Conservation (phyloP, 1,140 invertebrate species). For the Zophobas atratus region DNA sequence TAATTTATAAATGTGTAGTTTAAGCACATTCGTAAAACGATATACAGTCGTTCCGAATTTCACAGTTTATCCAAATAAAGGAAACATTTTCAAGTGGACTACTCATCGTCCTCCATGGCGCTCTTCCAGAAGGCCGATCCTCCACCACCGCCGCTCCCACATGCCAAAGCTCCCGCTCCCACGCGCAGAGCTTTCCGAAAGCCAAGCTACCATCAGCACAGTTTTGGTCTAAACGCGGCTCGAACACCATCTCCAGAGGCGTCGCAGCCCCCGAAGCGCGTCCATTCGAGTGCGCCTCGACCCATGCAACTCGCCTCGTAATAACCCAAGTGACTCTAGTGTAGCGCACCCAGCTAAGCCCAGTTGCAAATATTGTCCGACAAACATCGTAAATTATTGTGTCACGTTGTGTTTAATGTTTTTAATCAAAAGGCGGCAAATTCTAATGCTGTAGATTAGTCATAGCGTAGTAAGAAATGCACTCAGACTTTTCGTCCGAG, state of each 20-base stretch:
- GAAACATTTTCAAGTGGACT: too few species aligned
- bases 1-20: too few species aligned
- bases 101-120: too few species aligned
- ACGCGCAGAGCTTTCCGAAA: slow-evolving; percentile 35
- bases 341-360: background rate
- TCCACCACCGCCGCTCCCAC: too few species aligned
- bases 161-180: slow-evolving; percentile 8
- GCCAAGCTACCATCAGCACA: background rate
- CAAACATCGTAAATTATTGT: slow-evolving; percentile 12
- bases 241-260: slow-evolving; percentile 17
- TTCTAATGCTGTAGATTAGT: slow-evolving; percentile 11
- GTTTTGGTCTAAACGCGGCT: slow-evolving; percentile 20
- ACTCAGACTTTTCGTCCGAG: too few species aligned
- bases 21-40: too few species aligned
- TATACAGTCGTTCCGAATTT: too few species aligned
- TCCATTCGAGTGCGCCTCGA: background rate
- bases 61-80: too few species aligned
- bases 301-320: background rate
- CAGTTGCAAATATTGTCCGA: background rate
- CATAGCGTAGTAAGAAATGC: background rate
- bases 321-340: background rate
- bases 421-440: slow-evolving; percentile 16
- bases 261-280: background rate
- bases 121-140: too few species aligned
- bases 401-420: slow-evolving; percentile 12